Conservation (phyloP, 2,888 invertebrate species). For the Ichneumon xanthorius region DNA sequence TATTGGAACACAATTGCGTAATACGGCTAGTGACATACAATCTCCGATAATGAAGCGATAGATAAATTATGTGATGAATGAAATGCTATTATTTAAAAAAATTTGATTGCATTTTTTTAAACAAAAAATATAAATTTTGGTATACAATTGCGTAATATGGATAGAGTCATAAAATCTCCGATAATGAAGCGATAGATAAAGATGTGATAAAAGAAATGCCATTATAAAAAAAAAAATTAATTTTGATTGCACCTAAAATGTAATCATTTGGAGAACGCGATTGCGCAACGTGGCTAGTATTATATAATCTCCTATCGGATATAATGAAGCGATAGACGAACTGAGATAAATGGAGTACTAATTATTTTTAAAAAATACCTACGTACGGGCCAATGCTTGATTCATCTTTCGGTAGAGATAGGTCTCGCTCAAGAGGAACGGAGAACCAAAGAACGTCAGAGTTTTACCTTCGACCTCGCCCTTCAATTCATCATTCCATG, state of each 20-base stretch:
- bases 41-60: not conserved
- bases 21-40: not conserved
- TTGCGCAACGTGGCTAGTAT: no score
- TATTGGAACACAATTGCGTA: not conserved
- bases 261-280: not conserved
- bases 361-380: conserved; percentile 71
- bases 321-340: not conserved
- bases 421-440: conserved; percentile 96
- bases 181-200: not conserved
- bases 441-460: conserved; percentile 88
- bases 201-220: not conserved
- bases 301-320: not conserved
- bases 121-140: not conserved
- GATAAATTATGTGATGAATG: not conserved
- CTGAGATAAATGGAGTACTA: not conserved
- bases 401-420: conserved; percentile 93
- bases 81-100: not conserved
- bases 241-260: not conserved
- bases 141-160: no score
- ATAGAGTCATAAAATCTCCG: not conserved
- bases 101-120: not conserved
- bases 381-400: conserved; percentile 90
- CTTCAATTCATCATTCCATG: conserved; percentile 90
- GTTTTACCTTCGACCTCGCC: conserved; percentile 78
- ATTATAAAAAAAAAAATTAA: not conserved